These are phyloP conservation scores for Oreochromis niloticus DNA, from an alignment of 2,113 vertebrate species.

Conservation along the genomic window DNA sequence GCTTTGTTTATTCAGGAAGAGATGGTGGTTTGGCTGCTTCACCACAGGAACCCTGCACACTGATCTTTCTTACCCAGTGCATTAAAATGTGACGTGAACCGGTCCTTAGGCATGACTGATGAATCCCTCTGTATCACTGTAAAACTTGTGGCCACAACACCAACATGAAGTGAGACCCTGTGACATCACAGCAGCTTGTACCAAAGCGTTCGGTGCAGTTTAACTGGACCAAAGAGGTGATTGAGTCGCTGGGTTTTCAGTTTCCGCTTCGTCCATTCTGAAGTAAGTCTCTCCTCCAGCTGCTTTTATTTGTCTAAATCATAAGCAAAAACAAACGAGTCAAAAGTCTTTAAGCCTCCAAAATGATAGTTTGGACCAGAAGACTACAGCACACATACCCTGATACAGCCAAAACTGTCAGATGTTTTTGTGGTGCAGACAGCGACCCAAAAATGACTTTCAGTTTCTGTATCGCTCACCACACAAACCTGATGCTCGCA, in stretches of 20 bases:
- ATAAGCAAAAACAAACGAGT: fast-evolving
- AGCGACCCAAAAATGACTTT: background rate
- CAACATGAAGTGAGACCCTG: background rate
- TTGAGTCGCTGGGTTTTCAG: background rate
- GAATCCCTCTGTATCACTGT: background rate
- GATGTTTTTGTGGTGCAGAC: background rate
- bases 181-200: background rate
- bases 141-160: background rate
- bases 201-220: fast-evolving
- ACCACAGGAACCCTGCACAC: background rate
- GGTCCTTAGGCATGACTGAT: fast-evolving
- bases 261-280: background rate
- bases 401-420: background rate
- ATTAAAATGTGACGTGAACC: background rate
- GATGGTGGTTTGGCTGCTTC: background rate
- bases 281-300: background rate
- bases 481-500: background rate
- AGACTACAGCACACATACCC: background rate
- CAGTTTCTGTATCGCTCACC: background rate
- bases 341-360: background rate
- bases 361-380: background rate
- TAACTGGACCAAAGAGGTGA: background rate
- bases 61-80: background rate
- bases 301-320: background rate
- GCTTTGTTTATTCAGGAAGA: background rate